Evolutionary conservation across 1,140 invertebrate genomes (phyloP), one percentile per base, ranked within the genome.

Genomic region (Lanistes nyassanus): DNA sequence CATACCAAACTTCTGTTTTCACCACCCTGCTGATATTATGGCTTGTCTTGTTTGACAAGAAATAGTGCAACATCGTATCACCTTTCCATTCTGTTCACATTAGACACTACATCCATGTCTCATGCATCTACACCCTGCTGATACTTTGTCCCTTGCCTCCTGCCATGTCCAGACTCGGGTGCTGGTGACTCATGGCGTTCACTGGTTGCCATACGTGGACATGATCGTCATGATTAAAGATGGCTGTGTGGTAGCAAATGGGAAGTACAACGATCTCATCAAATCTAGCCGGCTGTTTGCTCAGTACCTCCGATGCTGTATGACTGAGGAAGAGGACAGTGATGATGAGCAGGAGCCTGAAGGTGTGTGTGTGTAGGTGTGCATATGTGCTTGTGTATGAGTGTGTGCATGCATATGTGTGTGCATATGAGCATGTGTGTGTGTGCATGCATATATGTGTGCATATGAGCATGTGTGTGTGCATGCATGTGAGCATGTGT

Each of bases 141-240:
- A 47, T 47, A 6, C 42, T 47, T 6, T 13, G 9, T 47, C 5
- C 0, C 2, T 47, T 47, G 39, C 19, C 19, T 47, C 42, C 42
- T 47, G 5, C 5, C 2, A 47, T 47, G 75, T 79, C 26, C 71
- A 87, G 86, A 87, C 87, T 0, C 77, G 85, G 34, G 65, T 88
- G 1, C 60, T 87, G 60, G 87, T 87, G 55, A 88, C 85, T 19
- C 87, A 88, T 76, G 86, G 83, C 58, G 74, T 87, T n/a, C 86
- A 88, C 64, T 88, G 88, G 84, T 82, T 90, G 29, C 90, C 89
- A 13, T 65, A 83, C 69, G 88, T 87, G 34, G 90, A 91, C 76
- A 90, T 94, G 87, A 94, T 95, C 87, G 87, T 90, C 79, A 85
- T 90, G 19, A 70, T 91, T 67, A 79, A 83, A 47, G 81, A 89